Base-by-base conservation (phyloP, 2,888 invertebrate genomes). In the Acronicta alni region DNA sequence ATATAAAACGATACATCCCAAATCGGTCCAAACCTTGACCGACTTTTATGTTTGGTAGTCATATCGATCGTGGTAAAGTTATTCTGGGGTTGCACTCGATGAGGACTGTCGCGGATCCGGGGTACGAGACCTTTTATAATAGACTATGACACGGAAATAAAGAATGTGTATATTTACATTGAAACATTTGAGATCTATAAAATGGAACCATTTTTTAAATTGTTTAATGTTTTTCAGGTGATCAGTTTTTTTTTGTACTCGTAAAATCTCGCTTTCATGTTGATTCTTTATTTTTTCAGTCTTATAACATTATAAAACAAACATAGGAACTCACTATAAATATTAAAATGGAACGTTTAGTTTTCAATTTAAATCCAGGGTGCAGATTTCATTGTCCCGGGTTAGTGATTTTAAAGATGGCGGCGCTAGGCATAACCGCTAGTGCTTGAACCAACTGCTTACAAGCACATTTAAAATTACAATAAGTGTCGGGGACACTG, bases 391-490 rank as follows among this genome's bases (percentile, higher is more conserved):
- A 60, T 61, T 47, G 64, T 58, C 45, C 35, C 45, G 23, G 63
- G 56, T 72, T 66, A 75, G 62, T 56, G 61, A 75, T 78, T 73
- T 74, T 77, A 80, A 81, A 80, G 69, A 72, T 69, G 79, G 70
- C 66, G 67, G 61, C 57, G 62, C 71, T 79, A 79, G 74, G 68
- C 77, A 79, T 68, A 77, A 73, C 74, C 72, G 64, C 71, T 65
- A 67, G 64, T 72, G 69, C 64, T 62, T 57, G 72, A 68, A 67
- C 74, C 77, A 79, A 77, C 81, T 72, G 81, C 77, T 84, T 87
- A 87, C 87, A 86, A 84, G 78, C 87, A 75, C 88, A 92, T 92
- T 92, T 92, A 82, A 92, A 92, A 89, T 91, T 92, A 91, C 89
- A 92, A 92, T 92, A 89, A 90, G 89, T 85, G 87, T 86, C 86